Base-by-base conservation (phyloP, 2,113 vertebrate species). In the Echinops telfairi region DNA sequence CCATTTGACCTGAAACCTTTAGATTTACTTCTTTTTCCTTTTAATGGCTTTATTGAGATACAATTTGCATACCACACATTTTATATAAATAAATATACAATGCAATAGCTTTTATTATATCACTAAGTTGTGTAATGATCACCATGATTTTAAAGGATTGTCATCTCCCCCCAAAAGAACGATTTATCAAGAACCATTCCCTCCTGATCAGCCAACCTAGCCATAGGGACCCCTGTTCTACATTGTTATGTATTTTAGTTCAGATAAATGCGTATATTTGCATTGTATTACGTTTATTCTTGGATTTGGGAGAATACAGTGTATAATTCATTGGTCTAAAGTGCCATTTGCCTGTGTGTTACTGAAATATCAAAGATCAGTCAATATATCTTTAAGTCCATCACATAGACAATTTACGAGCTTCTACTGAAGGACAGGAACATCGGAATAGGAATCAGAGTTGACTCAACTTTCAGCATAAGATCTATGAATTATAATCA, bases 1-100 rank as follows among this genome's bases (percentile, higher is more conserved):
- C 80, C n/a, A 83, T 43, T 96, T 93, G 80, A 90, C 20, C 47
- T 83, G 88, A 84, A 90, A 53, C 64, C 47, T 93, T 93, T 60
- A 77, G 64, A 86, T 8, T 6, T 7, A 31, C 29, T 76, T 77
- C 36, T 68, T 79, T 92, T 96, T 79, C 8, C n/a, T 80, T 90
- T n/a, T 36, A 85, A 86, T 16, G 88, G 4, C 47, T 53, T 94
- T 82, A 89, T 66, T 87, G 89, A 89, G 43, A 82, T 76, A 92
- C 68, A 64, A 94, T 92, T 75, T 93, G 22, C 15, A 5, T 80
- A 58, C 22, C 40, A 82, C 43, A 82, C 70, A 71, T 6, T 92
- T 92, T 2, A 17, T 20, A 12, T 62, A 62, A 71, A 31, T 92
- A 82, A 90, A 3, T 53, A 73, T 73, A 73, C 47, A 86, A 73